Base-by-base conservation (phyloP, 2,113 vertebrate species). In the Corydoras maculifer region DNA sequence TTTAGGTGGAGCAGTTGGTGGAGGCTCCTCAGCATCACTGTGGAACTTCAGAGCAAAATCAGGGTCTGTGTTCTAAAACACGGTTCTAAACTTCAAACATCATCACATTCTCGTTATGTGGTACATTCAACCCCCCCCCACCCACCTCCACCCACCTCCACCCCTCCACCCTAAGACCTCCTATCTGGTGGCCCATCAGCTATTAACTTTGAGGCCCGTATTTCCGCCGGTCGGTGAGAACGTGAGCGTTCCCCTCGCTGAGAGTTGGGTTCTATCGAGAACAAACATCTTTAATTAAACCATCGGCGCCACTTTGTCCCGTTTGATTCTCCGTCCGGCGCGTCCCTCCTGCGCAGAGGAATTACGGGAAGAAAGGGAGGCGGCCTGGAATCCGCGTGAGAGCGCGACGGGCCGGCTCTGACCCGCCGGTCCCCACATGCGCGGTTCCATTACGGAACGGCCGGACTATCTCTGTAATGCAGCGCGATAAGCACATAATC, bases 281-380 rank as follows among this genome's bases (percentile, higher is more conserved):
- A 84, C 84, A 84, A 90, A 85, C 87, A 90, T 90, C 88, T 90
- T 87, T 89, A 90, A 91, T 91, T 90, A 91, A 79, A 87, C 86
- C 84, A 75, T 82, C 82, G 80, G 69, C 78, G 75, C 74, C 83
- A 82, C 75, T 84, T 84, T 82, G 12, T 81, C 61, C 75, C 75
- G 82, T 86, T 85, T 87, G 84, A 89, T 87, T 83, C 79, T 60
- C 48, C 29, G 32, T 53, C 80, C 80, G 78, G 3, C 32, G 32
- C 68, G 81, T 81, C 79, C 72, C 69, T 77, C 48, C 68, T 53
- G 65, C 8, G 55, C 53, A 10, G 55, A 71, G 54, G 66, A 51
- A 53, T 4, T 9, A 29, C 50, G 48, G 67, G 62, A 61, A 48
- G 15, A 51, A 51, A 61, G 64, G 60, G 32, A 55, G 50, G 55